Evolutionary conservation across 2,113 vertebrate species (phyloP).

Genomic region (Burhinus oedicnemus): DNA sequence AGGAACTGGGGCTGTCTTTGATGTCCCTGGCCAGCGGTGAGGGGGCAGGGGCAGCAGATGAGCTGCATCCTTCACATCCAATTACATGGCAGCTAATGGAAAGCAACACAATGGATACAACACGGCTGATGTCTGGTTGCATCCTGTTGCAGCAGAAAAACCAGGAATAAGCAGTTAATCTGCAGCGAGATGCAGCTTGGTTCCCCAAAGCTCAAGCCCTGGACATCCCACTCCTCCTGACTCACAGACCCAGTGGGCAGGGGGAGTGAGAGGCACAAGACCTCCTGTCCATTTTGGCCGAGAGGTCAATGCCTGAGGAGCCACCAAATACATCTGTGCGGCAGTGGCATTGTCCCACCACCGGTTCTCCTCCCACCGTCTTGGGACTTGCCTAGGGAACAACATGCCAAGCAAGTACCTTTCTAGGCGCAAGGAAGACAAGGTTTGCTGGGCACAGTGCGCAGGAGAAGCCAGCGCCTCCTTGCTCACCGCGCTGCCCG

Average conservation of each 20-base stretch:
- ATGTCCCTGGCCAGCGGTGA: background rate
- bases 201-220: background rate
- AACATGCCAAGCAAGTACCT: no score
- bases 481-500: background rate
- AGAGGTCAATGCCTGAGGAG: background rate
- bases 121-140: accelerated
- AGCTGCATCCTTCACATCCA: background rate
- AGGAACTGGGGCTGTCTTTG: background rate
- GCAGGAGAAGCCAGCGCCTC: no score
- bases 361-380: background rate
- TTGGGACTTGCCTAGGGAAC: background rate
- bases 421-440: accelerated
- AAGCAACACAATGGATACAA: accelerated
- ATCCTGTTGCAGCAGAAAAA: background rate
- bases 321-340: background rate
- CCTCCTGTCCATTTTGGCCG: accelerated
- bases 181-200: accelerated
- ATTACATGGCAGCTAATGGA: background rate
- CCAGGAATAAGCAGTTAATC: background rate
- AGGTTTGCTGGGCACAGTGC: accelerated
- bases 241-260: background rate
- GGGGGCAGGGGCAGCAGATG: background rate
- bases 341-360: no score
- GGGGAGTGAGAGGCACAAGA: background rate
- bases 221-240: background rate